Percentiles rank a stretch among this genome's conserved stretches.
These are phyloP conservation scores for Hapalemur alaotrensis DNA, from an alignment of 2,797 vertebrate genomes.

Conservation along the genomic window DNA sequence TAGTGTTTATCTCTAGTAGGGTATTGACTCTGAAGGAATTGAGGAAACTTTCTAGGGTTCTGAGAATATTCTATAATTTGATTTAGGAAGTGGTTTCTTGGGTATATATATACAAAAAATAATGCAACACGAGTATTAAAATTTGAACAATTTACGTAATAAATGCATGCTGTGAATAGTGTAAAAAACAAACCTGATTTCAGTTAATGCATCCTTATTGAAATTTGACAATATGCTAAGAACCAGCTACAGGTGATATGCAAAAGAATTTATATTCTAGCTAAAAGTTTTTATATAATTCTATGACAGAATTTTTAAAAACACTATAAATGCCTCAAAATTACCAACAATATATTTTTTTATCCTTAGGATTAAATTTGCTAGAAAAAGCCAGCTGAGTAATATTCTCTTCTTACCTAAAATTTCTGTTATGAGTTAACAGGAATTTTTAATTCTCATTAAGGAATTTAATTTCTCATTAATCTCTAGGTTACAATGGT, in stretches of 20 bases:
- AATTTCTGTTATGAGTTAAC: neutral
- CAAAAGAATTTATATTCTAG: neutral
- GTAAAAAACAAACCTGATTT: neutral
- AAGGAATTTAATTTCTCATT: neutral
- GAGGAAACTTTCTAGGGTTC: neutral
- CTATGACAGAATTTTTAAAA: neutral
- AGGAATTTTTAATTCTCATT: neutral
- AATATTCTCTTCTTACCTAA: neutral
- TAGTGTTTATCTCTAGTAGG: neutral
- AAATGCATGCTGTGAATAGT: neutral
- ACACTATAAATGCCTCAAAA: neutral
- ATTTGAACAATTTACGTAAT: neutral
- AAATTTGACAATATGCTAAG: neutral
- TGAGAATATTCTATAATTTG: neutral
- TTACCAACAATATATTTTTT: neutral
- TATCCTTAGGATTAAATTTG: neutral
- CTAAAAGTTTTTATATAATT: neutral
- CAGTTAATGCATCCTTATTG: neutral
- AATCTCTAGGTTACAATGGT: neutral
- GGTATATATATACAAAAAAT: neutral
- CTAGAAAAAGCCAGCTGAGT: neutral
- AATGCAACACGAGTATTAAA: neutral
- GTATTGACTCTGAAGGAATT: neutral
- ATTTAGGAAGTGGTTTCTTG: neutral
- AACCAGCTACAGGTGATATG: neutral